Evolutionary conservation across 2,888 invertebrate species (phyloP).

Genomic region (Schizotus pectinicornis): DNA sequence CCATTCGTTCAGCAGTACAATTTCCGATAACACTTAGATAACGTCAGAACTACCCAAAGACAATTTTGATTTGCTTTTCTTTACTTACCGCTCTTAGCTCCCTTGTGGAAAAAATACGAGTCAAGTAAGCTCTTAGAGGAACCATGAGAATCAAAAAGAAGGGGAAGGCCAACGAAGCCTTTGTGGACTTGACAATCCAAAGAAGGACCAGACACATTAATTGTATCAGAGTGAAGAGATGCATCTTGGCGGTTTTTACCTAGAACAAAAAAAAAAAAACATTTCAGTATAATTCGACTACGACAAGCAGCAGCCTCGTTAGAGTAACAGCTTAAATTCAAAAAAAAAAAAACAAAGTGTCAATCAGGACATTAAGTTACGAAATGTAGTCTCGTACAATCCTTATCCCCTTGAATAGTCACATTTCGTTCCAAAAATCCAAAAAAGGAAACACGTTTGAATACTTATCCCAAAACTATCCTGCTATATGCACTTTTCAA

Average conservation of each 20-base stretch:
- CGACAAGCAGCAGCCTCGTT: too few relatives aligned
- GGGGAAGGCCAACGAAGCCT: constrained; percentile 88
- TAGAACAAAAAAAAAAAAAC: constrained; percentile 52
- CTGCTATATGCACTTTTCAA: too few relatives aligned
- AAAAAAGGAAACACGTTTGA: too few relatives aligned
- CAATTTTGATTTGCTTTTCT: neutral
- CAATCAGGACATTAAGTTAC: too few relatives aligned
- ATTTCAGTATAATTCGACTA: neutral
- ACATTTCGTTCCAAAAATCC: too few relatives aligned
- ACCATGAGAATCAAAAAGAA: constrained; percentile 93
- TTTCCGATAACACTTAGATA: neutral
- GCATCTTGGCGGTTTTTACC: constrained; percentile 92
- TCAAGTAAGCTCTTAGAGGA: constrained; percentile 79
- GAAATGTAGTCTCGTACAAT: too few relatives aligned
- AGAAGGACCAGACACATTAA: constrained; percentile 76
- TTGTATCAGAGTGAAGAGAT: constrained; percentile 88
- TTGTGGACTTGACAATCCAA: constrained; percentile 90
- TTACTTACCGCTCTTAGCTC: constrained; percentile 84
- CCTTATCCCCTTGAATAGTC: too few relatives aligned
- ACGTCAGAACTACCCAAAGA: neutral
- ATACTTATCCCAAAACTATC: too few relatives aligned
- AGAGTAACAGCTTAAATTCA: too few relatives aligned
- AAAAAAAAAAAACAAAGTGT: too few relatives aligned
- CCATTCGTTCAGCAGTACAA: neutral
- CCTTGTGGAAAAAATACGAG: constrained; percentile 75